Conservation (phyloP, 1,140 invertebrate genomes). For the Philotrypesis tridentata region DNA sequence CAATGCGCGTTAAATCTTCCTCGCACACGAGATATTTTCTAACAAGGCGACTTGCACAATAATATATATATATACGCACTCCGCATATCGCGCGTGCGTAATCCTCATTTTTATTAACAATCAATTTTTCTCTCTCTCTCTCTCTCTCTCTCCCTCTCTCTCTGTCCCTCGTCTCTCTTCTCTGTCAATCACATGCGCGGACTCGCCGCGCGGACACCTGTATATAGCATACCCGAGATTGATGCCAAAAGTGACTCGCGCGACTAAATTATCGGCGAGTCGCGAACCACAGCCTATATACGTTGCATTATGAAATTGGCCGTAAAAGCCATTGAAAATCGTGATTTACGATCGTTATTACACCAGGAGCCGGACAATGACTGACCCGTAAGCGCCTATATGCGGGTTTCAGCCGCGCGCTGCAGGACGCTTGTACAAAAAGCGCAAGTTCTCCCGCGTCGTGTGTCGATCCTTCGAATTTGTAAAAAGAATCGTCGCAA, state of each 20-base stretch:
- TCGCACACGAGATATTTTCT: not conserved
- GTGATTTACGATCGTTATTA: not conserved
- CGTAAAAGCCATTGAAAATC: not conserved
- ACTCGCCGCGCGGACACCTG: too few species aligned
- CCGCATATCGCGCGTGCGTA: not conserved
- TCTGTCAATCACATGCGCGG: too few species aligned
- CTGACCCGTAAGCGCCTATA: too few species aligned
- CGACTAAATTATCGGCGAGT: too few species aligned
- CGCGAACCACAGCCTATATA: not conserved
- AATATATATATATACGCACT: too few species aligned
- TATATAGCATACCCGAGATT: too few species aligned
- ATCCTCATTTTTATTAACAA: not conserved
- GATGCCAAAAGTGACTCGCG: too few species aligned
- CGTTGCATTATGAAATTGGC: not conserved
- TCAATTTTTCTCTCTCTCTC: not conserved
- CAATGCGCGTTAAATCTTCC: not conserved
- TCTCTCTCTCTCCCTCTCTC: too few species aligned
- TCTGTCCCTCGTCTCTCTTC: too few species aligned
- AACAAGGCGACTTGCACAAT: not conserved
- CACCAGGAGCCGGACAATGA: not conserved
- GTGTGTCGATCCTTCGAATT: not conserved
- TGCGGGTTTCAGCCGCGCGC: too few species aligned
- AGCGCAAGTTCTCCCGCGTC: not conserved
- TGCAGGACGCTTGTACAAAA: not conserved
- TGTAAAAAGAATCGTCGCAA: not conserved